phyloP scores from a whole-genome alignment of 1,140 invertebrate genomes.

The Eciton burchellii region DNA sequence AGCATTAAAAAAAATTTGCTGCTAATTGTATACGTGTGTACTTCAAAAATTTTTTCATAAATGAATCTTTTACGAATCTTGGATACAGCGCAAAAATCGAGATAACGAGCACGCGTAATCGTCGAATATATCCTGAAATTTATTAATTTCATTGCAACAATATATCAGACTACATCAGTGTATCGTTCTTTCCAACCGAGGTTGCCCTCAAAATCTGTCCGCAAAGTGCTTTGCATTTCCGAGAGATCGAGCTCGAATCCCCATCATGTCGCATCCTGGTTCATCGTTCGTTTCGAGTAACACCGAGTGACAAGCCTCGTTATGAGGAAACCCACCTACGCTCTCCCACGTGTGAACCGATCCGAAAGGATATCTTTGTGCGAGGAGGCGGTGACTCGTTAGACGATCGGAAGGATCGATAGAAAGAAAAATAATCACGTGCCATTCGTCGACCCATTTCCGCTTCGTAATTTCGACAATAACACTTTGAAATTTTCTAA shows the following conservation, averaged over 20 bases:
- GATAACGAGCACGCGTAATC: no score
- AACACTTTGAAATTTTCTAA: neutral
- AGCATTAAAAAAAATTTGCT: no score
- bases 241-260: neutral
- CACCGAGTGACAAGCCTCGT: constrained; percentile 36
- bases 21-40: no score
- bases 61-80: no score
- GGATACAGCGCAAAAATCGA: no score
- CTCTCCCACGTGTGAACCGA: constrained; percentile 42
- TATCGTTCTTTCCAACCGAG: neutral
- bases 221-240: constrained; percentile 15
- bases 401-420: constrained; percentile 11
- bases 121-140: no score
- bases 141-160: no score
- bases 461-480: neutral
- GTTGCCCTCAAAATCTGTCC: neutral
- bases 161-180: no score
- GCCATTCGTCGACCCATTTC: neutral
- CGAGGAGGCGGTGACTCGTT: constrained; percentile 6
- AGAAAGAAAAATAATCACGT: constrained; percentile 19
- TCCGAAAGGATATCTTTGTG: constrained; percentile 7
- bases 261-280: neutral
- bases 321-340: constrained; percentile 30
- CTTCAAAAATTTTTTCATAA: no score
- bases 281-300: constrained; percentile 46